phyloP scores from a whole-genome alignment of 2,888 invertebrate genomes.

The Lathronympha strigana region DNA sequence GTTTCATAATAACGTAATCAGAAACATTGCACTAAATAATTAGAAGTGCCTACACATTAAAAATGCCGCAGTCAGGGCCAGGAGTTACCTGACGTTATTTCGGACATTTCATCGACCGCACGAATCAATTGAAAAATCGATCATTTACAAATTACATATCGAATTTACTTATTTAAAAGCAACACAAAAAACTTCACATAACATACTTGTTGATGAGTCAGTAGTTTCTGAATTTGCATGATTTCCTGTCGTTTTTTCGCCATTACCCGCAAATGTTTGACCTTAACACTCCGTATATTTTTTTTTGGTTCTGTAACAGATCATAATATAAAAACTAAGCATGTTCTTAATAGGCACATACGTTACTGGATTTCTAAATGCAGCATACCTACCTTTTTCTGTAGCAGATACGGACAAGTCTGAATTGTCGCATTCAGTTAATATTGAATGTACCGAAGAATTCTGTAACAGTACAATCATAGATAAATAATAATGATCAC shows the following conservation, averaged over 20 bases:
- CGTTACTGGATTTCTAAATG: neutral
- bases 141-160: too few relatives aligned
- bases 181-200: neutral
- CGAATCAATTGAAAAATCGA: too few relatives aligned
- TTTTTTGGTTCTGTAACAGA: neutral
- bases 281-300: neutral
- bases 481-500: neutral
- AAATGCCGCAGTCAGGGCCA: too few relatives aligned
- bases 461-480: slow-evolving; percentile 14
- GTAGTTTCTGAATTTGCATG: neutral
- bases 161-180: too few relatives aligned
- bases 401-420: neutral
- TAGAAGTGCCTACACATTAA: too few relatives aligned
- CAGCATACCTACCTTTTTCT: neutral
- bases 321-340: neutral
- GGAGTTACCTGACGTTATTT: too few relatives aligned
- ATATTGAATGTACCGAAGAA: neutral
- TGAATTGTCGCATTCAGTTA: neutral
- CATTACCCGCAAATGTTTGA: neutral
- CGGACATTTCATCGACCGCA: too few relatives aligned
- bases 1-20: too few relatives aligned
- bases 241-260: slow-evolving; percentile 17
- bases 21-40: too few relatives aligned
- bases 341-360: too few relatives aligned
- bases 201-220: slow-evolving; percentile 14